These are phyloP conservation scores for Dexiosoma caninum DNA, from an alignment of 2,888 invertebrate genomes.

Conservation along the genomic window DNA sequence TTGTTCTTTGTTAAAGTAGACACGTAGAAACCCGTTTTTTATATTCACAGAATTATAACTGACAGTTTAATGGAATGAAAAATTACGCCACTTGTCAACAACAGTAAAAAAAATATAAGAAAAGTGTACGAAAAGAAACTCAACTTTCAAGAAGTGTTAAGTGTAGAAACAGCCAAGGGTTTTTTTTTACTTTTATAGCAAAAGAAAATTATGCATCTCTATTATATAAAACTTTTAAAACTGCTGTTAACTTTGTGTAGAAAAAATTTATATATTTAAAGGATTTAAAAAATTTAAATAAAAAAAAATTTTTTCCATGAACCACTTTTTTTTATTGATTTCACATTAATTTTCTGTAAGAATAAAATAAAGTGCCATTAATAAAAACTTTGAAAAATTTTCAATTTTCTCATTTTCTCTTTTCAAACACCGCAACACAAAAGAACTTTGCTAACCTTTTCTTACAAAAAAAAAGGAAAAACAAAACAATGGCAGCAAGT, in stretches of 20 bases:
- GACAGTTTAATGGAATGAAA: constrained; percentile 72
- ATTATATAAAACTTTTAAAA: constrained; percentile 18
- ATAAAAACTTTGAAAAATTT: constrained; percentile 25
- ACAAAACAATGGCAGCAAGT: no score
- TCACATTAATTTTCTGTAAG: constrained; percentile 25
- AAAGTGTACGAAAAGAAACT: constrained; percentile 3
- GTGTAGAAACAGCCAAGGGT: constrained; percentile 5
- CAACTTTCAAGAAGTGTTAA: constrained; percentile 45
- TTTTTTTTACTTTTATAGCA: not conserved
- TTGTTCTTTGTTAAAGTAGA: constrained; percentile 39
- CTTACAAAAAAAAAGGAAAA: no score
- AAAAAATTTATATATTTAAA: not conserved
- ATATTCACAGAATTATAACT: constrained; percentile 68
- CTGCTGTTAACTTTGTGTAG: not conserved
- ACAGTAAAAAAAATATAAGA: constrained; percentile 17
- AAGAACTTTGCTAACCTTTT: no score
- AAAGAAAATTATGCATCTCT: constrained; percentile 14
- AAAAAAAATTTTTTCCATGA: not conserved
- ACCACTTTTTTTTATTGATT: constrained; percentile 36
- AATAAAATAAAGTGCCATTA: constrained; percentile 15
- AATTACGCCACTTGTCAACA: constrained; percentile 68
- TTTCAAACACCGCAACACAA: not conserved
- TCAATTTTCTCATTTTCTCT: constrained; percentile 1
- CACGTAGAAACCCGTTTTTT: constrained; percentile 60
- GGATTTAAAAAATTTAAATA: not conserved